These are phyloP conservation scores for Cossypha dichroa DNA, from an alignment of 2,797 vertebrate genomes.

Conservation along the genomic window DNA sequence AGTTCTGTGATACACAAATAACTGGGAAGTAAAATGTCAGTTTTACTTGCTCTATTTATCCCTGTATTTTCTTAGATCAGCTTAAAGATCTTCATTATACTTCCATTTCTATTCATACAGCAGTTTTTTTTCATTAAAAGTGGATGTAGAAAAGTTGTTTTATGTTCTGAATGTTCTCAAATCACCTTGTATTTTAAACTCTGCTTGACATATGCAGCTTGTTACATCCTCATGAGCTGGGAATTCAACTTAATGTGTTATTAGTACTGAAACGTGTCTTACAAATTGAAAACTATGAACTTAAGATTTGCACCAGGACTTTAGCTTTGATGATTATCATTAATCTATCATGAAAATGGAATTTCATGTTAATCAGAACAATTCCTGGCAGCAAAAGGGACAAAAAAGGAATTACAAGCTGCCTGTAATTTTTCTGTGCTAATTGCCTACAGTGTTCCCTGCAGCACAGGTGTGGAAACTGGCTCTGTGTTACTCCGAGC, in stretches of 20 bases:
- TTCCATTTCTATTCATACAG: slow-evolving; percentile 72
- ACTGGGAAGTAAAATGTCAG: neutral
- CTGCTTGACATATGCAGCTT: neutral
- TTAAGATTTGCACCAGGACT: neutral
- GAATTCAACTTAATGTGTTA: neutral
- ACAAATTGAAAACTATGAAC: neutral
- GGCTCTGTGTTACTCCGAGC: accelerated
- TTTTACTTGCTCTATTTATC: slow-evolving; percentile 42
- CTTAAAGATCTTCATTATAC: slow-evolving; percentile 62
- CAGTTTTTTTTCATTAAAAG: slow-evolving; percentile 79
- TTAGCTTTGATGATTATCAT: neutral
- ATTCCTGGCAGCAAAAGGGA: neutral
- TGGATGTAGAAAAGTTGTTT: slow-evolving; percentile 14
- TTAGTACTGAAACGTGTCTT: neutral
- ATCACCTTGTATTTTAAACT: neutral
- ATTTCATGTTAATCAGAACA: neutral
- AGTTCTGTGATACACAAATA: neutral
- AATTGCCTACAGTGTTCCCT: neutral
- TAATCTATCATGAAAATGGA: neutral
- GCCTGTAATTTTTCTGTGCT: neutral
- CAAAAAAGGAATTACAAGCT: neutral
- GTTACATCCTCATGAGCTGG: neutral
- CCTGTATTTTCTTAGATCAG: slow-evolving; percentile 37
- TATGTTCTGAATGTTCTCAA: slow-evolving; percentile 20
- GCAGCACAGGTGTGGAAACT: neutral